Evolutionary conservation across 2,888 invertebrate genomes (phyloP), one percentile per base, ranked within the genome.

Genomic region (Blastobasis lacticolella): DNA sequence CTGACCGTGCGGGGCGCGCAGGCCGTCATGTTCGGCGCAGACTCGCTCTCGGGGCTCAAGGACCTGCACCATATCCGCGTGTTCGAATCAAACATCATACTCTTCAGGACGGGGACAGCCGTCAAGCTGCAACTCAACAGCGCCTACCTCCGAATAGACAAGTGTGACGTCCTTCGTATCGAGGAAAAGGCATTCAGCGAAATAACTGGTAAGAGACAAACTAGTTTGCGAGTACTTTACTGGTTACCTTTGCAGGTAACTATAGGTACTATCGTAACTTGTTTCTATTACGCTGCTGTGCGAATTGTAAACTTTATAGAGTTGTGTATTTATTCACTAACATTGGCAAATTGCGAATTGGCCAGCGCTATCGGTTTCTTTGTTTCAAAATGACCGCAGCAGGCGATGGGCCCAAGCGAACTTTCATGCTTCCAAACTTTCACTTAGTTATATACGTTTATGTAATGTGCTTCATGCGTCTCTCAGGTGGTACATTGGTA

Each of bases 101-200:
- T 90, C 42, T 84, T 93, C 56, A 89, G 89, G 62, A 85, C 86
- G 52, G 88, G 89, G 62, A 89, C 93, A 6, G 93, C 93, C 60
- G 84, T 89, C 64, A 89, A 90, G 65, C 74, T 92, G 50, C 90
- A 88, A 63, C 88, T 91, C 5, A 81, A 90, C 55, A 90, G 89
- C 75, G 88, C 91, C 43, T 84, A 90, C 53, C 78, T 93, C 54
- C 90, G 92, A 63, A 88, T 93, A 48, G 80, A 89, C 54, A 83
- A 90, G 63, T 92, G 92, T 75, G 88, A 89, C 61, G 74, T 84
- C 49, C 81, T 93, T 46, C 78, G 89, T 10, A 82, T 94, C 52
- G 92, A 92, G 73, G 90, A 90, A 58, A 89, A 86, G 56, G 90
- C 93, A 36, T 93, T 93, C 69, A 88, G 86, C 63, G 90, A 90